Conservation (phyloP, 2,888 invertebrate species). For the Pollenia labialis region DNA sequence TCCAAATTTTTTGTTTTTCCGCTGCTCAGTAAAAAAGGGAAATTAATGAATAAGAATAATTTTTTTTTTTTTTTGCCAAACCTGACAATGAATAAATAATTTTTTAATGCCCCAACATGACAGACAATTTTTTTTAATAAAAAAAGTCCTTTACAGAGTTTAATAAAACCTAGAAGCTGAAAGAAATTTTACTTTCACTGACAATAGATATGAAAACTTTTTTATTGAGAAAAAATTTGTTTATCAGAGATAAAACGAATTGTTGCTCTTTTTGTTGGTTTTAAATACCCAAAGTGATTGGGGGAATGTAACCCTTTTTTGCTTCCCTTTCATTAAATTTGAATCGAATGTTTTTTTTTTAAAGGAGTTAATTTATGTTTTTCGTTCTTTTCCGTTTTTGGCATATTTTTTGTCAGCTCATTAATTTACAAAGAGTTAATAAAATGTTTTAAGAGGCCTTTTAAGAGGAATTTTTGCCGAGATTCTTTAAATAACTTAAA, state of each 20-base stretch:
- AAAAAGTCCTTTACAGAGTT: no score
- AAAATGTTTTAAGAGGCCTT: no score
- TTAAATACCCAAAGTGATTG: no score
- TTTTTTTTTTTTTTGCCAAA: neutral
- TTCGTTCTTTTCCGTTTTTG: neutral
- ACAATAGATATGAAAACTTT: no score
- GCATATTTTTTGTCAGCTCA: neutral
- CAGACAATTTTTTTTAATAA: neutral
- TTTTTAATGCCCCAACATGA: neutral
- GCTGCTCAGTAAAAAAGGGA: neutral
- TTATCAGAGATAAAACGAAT: neutral
- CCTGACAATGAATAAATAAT: conserved; percentile 30
- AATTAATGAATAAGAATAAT: neutral
- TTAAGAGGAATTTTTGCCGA: no score
- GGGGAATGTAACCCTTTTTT: neutral
- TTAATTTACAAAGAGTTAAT: neutral
- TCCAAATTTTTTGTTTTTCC: neutral
- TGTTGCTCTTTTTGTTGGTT: neutral
- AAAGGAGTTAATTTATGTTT: neutral
- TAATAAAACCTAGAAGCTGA: neutral
- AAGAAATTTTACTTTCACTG: neutral
- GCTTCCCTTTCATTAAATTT: conserved; percentile 4
- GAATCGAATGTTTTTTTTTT: neutral
- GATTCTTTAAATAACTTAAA: no score
- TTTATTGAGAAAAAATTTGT: no score